Evolutionary conservation across 2,113 vertebrate genomes (phyloP), one percentile per base, ranked within the genome.

Genomic region (Tragulus kanchil): DNA sequence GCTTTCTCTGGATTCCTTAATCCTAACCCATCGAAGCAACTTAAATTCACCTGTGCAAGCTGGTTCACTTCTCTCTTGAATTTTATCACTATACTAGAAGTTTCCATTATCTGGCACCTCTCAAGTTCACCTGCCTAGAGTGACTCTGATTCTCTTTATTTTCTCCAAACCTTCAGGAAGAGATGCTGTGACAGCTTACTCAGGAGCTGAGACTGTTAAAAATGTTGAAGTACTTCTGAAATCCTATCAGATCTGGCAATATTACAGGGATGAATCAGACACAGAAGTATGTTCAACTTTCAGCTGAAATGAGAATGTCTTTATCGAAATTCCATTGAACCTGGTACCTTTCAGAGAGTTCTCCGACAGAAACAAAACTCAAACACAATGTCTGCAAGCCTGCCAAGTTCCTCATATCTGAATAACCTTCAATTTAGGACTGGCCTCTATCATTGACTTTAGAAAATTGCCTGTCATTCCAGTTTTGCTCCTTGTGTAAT

Each of bases 241-340:
- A 97, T 96, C 92, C 14, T 3, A 91, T 81, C 92, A 96, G 86
- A 67, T 62, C 88, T 95, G 91, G 97, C 97, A 98, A 87, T 87
- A 52, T 50, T 98, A 95, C 97, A 96, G 73, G 89, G 61, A 97
- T 88, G 83, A 96, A 98, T 97, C 15, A 6, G 95, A 94, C n/a
- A 25, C 78, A 89, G 42, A 67, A 31, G 65, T 98, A 86, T 95
- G 85, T 90, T 90, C 83, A 97, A 97, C 93, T 96, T 97, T 93
- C 94, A 97, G 97, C 95, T 56, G 77, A 96, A 98, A 96, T 75
- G 93, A 97, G 94, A 96, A 93, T 23, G 78, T 95, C 96, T 97
- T 97, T 98, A 97, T 97, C 97, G 96, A 96, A 98, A 97, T 96
- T 97, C 97, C 96, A 93, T 97, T 97, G 90, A 56, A 28, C 48